Evolutionary conservation across 2,797 vertebrate genomes (phyloP).

Genomic region (Coreius guichenoti): DNA sequence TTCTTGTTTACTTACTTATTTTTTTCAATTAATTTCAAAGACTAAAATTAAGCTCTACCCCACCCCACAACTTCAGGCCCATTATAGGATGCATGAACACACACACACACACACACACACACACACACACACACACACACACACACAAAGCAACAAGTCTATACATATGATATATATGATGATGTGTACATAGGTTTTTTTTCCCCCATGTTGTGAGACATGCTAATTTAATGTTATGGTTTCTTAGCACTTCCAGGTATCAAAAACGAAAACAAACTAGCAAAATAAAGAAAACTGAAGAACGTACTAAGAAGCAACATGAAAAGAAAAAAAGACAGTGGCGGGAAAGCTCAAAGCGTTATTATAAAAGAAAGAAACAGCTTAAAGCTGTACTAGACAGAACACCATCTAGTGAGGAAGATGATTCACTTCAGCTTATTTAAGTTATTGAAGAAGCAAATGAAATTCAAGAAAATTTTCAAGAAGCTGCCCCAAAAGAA

Average conservation of each 20-base stretch:
- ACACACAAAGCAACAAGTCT: background rate
- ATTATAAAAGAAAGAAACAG: conserved; percentile 11
- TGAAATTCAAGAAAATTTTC: background rate
- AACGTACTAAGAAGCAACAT: background rate
- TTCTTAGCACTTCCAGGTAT: background rate
- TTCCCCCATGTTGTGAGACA: background rate
- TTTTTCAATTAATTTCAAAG: background rate
- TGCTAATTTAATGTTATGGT: background rate
- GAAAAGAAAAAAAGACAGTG: background rate
- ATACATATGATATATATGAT: background rate
- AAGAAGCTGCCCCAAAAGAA: background rate
- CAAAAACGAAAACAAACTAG: background rate
- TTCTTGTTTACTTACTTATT: too few relatives aligned
- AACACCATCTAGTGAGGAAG: background rate
- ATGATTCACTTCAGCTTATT: background rate
- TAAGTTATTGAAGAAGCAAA: background rate
- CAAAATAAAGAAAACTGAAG: background rate
- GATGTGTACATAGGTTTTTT: background rate
- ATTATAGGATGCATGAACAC: background rate
- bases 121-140: too few relatives aligned
- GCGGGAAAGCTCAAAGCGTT: background rate
- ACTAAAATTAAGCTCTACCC: background rate
- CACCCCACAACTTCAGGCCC: background rate
- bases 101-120: background rate
- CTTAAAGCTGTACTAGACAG: background rate